Evolutionary conservation across 2,888 invertebrate species (phyloP), one percentile per base, ranked within the genome.

Genomic region (Orchesellides sinensis): DNA sequence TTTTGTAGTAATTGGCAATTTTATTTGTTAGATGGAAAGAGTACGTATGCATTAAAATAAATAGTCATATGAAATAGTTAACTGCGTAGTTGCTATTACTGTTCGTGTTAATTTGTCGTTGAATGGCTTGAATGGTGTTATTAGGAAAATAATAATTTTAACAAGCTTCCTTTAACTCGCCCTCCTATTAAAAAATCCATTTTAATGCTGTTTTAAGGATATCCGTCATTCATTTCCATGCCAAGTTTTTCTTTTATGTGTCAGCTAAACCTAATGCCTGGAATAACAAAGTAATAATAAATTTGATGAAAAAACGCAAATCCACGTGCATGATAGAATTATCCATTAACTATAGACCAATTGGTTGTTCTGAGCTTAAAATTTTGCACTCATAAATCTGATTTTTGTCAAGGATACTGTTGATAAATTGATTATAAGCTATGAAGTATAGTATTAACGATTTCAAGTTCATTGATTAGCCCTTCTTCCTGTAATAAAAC

Each of bases 91-190:
- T 40, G 2, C 10, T 6, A 32, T 10, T 2, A 40, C 40, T 40
- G n/a, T 56, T 25, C n/a, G n/a, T n/a, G n/a, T n/a, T n/a, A n/a
- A n/a, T n/a, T n/a, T n/a, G n/a, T n/a, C n/a, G n/a, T n/a, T n/a
- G 10, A 56, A 56, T 56, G 47, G 25, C 10, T 23, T 19, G 35
- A 78, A 70, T 63, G n/a, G n/a, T 23, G 21, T 65, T 32, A 47
- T 65, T 73, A 73, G 35, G 47, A 32, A 56, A n/a, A n/a, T n/a
- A n/a, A 23, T 54, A 52, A 66, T 54, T 79, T 73, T 45, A 72
- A 73, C 73, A 47, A 25, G 72, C 49, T 80, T 80, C 80, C 80
- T 80, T 35, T 45, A 66, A 49, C 72, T 80, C 80, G 80, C 80
- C 80, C 80, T 65, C 32, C 66, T 80, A 70, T 32, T 47, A 25